phyloP scores from a whole-genome alignment of 1,140 invertebrate species.

The Schlechtendalia chinensis region DNA sequence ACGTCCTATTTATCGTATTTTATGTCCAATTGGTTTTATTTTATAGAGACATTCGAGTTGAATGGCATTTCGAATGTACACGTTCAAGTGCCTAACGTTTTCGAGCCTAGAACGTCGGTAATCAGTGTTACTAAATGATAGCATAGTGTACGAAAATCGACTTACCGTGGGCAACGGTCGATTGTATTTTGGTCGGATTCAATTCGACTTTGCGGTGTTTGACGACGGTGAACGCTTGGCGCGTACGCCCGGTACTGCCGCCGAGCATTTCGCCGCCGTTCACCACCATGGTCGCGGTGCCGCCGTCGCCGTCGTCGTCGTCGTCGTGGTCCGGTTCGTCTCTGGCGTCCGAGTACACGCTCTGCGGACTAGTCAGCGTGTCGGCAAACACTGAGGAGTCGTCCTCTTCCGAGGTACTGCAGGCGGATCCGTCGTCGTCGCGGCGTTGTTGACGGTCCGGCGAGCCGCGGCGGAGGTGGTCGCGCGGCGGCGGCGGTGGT shows the following conservation, averaged over 20 bases:
- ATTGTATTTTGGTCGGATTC: slow-evolving; percentile 50
- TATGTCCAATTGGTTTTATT: too few relatives aligned
- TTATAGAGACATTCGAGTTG: too few relatives aligned
- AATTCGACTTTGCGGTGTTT: slow-evolving; percentile 52
- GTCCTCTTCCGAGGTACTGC: slow-evolving; percentile 46
- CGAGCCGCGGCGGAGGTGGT: neutral
- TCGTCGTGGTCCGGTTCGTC: slow-evolving; percentile 39
- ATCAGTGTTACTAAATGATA: too few relatives aligned
- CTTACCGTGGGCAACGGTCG: slow-evolving; percentile 16
- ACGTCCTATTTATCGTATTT: too few relatives aligned
- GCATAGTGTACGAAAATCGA: too few relatives aligned
- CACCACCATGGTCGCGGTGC: slow-evolving; percentile 11
- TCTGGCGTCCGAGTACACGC: slow-evolving; percentile 46
- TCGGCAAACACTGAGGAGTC: slow-evolving; percentile 51
- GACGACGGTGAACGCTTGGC: slow-evolving; percentile 51
- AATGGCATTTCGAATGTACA: too few relatives aligned
- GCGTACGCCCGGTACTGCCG: slow-evolving; percentile 20
- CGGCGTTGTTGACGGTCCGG: too few relatives aligned
- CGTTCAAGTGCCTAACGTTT: too few relatives aligned
- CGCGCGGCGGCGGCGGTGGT: neutral
- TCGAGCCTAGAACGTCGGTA: too few relatives aligned
- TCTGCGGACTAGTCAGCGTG: slow-evolving; percentile 51
- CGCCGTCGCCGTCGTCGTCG: slow-evolving; percentile 21
- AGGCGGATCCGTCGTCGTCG: slow-evolving; percentile 29
- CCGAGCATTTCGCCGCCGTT: slow-evolving; percentile 35